Evolutionary conservation across 1,140 invertebrate genomes (phyloP), one percentile per base, ranked within the genome.

Genomic region (Lerema accius): DNA sequence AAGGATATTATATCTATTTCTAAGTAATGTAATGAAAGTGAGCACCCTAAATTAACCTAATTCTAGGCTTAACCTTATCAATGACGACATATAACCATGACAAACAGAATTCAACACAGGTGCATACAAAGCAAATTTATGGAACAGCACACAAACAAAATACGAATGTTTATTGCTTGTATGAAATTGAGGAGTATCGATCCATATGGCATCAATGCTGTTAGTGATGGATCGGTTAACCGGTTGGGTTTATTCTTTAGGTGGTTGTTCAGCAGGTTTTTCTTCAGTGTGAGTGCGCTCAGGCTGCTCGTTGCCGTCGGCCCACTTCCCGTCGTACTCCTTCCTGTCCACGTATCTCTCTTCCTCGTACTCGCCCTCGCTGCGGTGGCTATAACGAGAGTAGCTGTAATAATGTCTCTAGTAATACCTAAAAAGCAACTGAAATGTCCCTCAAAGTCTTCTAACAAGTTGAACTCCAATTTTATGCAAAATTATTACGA

Each of bases 321-420:
- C 92, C 93, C 93, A 93, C 72, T 94, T 94, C 6, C 93, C 93
- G 68, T 93, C 93, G 76, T 92, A 93, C 65, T 92, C 87, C 70
- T 93, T 92, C 15, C 92, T 81, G 75, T 93, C 92, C 14, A 93
- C 92, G 80, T 90, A 92, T 49, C 93, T 90, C 48, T 94, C 93
- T 75, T 95, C 94, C 59, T 94, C 92, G 66, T 95, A 95, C 73
- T 95, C 94, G 3, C 94, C 94, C 73, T 95, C 94, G 76, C 94
- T 95, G 63, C 95, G 84, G 50, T 94, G 94, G 50, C 94, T 94
- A 67, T 83, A 91, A 62, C 90, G 70, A 75, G 84, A 80, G 70
- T 84, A 87, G 72, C 86, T 89, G 73, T 63, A 80, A 80, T 66
- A 62, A 62, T 60, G 39, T 37, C 6, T 59, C 26, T 17, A 16